Percentiles rank a stretch among this genome's conserved stretches.
Conservation (phyloP, 2,797 vertebrate genomes). For the Cyclura pinguis region DNA sequence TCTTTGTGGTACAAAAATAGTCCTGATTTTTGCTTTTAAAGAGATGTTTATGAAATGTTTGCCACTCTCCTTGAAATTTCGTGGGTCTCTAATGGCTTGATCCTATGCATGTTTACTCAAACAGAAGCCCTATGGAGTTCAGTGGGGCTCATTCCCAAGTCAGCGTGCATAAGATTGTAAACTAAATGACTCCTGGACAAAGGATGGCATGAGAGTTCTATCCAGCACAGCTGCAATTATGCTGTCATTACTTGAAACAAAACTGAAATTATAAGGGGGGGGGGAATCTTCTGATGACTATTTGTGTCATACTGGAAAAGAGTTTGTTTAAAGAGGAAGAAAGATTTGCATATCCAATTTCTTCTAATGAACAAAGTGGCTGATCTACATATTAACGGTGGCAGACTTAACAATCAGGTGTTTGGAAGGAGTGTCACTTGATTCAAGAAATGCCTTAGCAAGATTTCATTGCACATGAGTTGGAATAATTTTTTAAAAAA, state of each 20-base stretch:
- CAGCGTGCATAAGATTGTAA: neutral
- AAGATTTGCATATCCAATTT: conserved; percentile 50
- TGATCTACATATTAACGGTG: conserved; percentile 48
- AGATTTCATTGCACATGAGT: conserved; percentile 35
- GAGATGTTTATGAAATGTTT: neutral
- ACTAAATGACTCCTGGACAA: neutral
- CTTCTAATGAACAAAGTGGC: conserved; percentile 45
- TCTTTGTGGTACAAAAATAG: too few species aligned
- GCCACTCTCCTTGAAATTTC: neutral
- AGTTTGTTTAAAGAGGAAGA: conserved; percentile 47
- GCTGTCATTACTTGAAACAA: conserved; percentile 36
- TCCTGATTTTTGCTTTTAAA: neutral
- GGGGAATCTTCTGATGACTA: conserved; percentile 30
- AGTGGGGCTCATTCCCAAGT: neutral
- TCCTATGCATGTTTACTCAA: neutral
- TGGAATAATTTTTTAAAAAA: conserved; percentile 17
- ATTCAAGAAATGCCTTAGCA: conserved; percentile 39
- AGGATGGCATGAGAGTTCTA: conserved; percentile 36
- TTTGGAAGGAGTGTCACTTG: conserved; percentile 30
- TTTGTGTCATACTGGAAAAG: conserved; percentile 33
- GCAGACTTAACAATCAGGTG: conserved; percentile 38
- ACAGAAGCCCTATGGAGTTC: too few species aligned
- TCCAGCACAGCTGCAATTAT: conserved; percentile 43
- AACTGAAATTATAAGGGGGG: neutral
- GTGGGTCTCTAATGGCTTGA: neutral